Percentiles rank a stretch among this genome's conserved stretches.
phyloP scores from a whole-genome alignment of 1,140 invertebrate genomes.

The Pentalonia nigronervosa region DNA sequence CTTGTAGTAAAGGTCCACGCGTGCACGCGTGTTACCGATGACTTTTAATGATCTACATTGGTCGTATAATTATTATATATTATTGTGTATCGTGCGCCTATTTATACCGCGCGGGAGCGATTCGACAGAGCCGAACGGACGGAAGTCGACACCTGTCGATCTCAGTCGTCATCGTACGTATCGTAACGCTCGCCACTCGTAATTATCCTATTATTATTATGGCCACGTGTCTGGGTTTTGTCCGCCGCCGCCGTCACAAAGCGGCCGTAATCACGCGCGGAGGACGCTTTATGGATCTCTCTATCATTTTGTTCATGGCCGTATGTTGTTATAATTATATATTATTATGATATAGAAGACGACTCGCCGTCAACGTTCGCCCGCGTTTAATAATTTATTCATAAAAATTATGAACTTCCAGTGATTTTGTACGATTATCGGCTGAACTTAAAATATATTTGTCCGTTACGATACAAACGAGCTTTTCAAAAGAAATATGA shows the following conservation, averaged over 20 bases:
- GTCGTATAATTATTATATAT: background rate
- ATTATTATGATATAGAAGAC: no score
- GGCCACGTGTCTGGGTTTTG: no score
- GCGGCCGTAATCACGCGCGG: no score
- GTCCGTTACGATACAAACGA: no score
- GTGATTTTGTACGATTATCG: no score
- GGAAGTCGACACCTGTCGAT: slow-evolving; percentile 11
- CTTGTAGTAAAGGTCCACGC: background rate
- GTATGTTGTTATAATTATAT: no score
- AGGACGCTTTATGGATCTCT: no score
- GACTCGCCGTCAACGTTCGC: no score
- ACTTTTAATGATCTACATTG: slow-evolving; percentile 14
- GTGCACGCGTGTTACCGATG: background rate
- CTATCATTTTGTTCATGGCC: no score
- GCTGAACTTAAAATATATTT: no score
- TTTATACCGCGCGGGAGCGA: background rate
- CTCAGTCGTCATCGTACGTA: background rate
- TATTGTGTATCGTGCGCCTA: background rate
- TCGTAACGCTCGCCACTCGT: background rate
- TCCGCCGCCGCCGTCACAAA: no score
- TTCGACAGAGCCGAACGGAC: background rate
- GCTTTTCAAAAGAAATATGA: no score
- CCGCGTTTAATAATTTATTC: background rate
- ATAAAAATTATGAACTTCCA: background rate
- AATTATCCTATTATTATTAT: background rate